Percentiles rank a stretch among this genome's conserved stretches.
phyloP scores from a whole-genome alignment of 2,888 invertebrate species.

The Apoderus coryli region DNA sequence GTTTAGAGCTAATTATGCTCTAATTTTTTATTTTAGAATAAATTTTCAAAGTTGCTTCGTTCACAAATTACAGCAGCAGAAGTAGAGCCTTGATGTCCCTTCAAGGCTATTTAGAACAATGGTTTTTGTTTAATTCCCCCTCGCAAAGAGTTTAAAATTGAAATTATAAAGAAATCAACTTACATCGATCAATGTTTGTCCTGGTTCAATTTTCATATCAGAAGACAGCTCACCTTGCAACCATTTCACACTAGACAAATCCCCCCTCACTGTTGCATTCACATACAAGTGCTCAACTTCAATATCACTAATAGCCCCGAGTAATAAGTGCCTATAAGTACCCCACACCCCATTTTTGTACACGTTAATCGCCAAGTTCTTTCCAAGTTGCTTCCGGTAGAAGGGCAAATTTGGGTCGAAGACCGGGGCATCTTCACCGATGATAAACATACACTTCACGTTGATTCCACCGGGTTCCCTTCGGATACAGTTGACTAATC shows the following conservation, averaged over 20 bases:
- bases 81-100: too few relatives aligned
- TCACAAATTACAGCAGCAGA: too few relatives aligned
- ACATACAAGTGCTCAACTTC: constrained; percentile 54
- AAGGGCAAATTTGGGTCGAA: constrained; percentile 41
- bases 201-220: constrained; percentile 1
- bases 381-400: constrained; percentile 48
- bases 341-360: constrained; percentile 41
- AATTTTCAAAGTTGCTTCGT: too few relatives aligned
- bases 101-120: too few relatives aligned
- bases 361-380: constrained; percentile 70
- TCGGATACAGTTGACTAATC: constrained; percentile 53
- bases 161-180: too few relatives aligned
- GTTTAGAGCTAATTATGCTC: too few relatives aligned
- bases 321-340: constrained; percentile 63
- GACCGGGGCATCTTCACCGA: constrained; percentile 41
- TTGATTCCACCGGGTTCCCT: constrained; percentile 40
- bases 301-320: constrained; percentile 37
- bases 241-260: constrained; percentile 72
- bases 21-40: too few relatives aligned
- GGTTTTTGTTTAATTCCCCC: too few relatives aligned
- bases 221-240: constrained; percentile 46
- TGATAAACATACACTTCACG: constrained; percentile 34
- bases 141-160: too few relatives aligned
- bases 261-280: constrained; percentile 69
- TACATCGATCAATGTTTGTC: constrained; percentile 12